Evolutionary conservation across 2,113 vertebrate species (phyloP).

Genomic region (Baryphthengus martii): DNA sequence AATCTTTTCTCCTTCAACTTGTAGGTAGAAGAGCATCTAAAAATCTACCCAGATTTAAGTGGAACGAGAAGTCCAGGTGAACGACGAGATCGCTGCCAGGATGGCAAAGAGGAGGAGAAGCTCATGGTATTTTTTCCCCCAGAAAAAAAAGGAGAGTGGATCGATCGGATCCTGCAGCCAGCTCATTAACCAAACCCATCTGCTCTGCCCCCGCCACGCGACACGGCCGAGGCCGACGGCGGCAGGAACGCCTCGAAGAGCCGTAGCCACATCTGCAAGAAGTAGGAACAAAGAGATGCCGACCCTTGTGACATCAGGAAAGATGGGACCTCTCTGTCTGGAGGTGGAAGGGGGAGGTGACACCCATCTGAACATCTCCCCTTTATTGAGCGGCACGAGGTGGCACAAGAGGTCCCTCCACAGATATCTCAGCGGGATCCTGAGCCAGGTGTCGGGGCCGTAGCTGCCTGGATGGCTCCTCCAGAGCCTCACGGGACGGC

Average conservation of each 20-base stretch:
- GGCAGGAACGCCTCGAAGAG: neutral
- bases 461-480: neutral
- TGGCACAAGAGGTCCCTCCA: neutral
- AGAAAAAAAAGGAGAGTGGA: neutral
- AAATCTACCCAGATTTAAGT: neutral
- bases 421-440: neutral
- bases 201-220: neutral
- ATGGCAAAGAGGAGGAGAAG: neutral
- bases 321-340: rapidly evolving
- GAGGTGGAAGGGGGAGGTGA: neutral
- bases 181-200: neutral
- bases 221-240: neutral
- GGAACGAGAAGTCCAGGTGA: rapidly evolving
- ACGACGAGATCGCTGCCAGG: neutral
- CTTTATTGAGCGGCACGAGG: rapidly evolving
- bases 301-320: neutral
- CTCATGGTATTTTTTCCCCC: neutral
- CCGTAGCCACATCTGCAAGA: too few relatives aligned
- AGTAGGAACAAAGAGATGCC: neutral
- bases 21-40: neutral
- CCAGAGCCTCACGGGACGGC: neutral
- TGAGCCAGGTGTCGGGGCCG: rapidly evolving
- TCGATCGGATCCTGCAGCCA: neutral
- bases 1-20: neutral
- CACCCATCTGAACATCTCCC: neutral